Evolutionary conservation across 2,888 invertebrate genomes (phyloP), one percentile per base, ranked within the genome.

Genomic region (Strigamia crassipes): DNA sequence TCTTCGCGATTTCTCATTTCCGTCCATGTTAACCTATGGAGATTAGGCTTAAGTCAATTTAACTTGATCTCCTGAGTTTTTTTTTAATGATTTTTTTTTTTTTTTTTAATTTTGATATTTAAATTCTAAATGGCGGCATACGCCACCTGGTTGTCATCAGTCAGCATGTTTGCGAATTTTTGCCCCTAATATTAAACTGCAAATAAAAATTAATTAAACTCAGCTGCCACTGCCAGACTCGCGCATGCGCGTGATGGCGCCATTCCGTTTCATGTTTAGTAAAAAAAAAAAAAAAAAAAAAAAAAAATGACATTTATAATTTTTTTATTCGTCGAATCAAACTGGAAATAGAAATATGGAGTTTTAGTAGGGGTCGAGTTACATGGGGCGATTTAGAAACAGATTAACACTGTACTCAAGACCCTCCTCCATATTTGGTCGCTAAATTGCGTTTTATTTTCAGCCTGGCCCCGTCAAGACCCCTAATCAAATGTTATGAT

Each of bases 251-350:
- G 23, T 2, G n/a, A 5, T 38, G 3, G 42, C 42, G 42, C n/a
- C 46, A 46, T 42, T 15, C 12, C 46, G 12, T 46, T 46, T 46
- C 46, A 46, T n/a, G 46, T 5, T 46, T 4, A 9, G 5, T 6
- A 66, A 66, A 66, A n/a, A n/a, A n/a, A n/a, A n/a, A n/a, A n/a
- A n/a, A n/a, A n/a, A n/a, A n/a, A n/a, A n/a, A n/a, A n/a, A 66
- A 66, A 66, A 66, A 66, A 66, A 66, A 66, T 66, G 61, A 66
- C 61, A 66, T 66, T 66, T 66, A 66, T 66, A 3, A 1, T 66
- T 61, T 66, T 21, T n/a, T n/a, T 15, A 18, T 21, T 10, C 61
- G n/a, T 66, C 10, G 1, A 66, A 23, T 23, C 21, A 66, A 66
- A 66, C 61, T 66, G 61, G 18, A 66, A 66, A 66, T 66, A 66